These are phyloP conservation scores for Bolinopsis microptera DNA, from an alignment of 37 sponge, comb jelly and placozoan species.

Conservation along the genomic window DNA sequence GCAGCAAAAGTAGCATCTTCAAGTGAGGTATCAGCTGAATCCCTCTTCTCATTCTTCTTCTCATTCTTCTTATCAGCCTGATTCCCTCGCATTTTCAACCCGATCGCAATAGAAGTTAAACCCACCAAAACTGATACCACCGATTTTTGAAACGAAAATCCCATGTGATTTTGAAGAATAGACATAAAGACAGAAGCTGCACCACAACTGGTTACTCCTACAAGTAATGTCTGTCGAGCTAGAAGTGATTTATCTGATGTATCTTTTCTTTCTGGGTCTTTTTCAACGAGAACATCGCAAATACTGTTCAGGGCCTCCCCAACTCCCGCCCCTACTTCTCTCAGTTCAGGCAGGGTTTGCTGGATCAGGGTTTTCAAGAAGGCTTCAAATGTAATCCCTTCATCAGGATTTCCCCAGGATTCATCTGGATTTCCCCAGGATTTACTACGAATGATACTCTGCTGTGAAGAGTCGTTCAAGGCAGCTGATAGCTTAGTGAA, in stretches of 20 bases:
- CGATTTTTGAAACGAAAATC: not conserved
- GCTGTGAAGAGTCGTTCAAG: not conserved
- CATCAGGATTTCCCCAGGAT: too few species aligned
- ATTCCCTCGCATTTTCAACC: too few species aligned
- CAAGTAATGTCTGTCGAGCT: not conserved
- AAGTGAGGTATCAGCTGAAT: not conserved
- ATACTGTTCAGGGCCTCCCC: not conserved
- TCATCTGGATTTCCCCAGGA: not conserved
- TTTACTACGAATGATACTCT: not conserved
- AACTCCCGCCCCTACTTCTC: not conserved
- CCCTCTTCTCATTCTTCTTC: not conserved
- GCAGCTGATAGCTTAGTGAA: not conserved
- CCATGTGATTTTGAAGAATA: too few species aligned
- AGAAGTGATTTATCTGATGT: not conserved
- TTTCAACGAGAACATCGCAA: not conserved
- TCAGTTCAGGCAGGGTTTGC: not conserved
- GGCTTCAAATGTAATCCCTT: not conserved
- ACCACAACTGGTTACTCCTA: not conserved
- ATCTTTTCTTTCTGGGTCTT: not conserved
- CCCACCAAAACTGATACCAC: not conserved
- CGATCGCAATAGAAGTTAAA: not conserved
- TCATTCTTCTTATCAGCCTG: not conserved
- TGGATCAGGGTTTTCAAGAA: not conserved
- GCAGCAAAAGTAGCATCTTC: not conserved
- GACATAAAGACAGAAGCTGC: not conserved